Percentiles rank a stretch among this genome's conserved stretches.
phyloP scores from a whole-genome alignment of 1,140 invertebrate species.

The Anthonomus grandis region DNA sequence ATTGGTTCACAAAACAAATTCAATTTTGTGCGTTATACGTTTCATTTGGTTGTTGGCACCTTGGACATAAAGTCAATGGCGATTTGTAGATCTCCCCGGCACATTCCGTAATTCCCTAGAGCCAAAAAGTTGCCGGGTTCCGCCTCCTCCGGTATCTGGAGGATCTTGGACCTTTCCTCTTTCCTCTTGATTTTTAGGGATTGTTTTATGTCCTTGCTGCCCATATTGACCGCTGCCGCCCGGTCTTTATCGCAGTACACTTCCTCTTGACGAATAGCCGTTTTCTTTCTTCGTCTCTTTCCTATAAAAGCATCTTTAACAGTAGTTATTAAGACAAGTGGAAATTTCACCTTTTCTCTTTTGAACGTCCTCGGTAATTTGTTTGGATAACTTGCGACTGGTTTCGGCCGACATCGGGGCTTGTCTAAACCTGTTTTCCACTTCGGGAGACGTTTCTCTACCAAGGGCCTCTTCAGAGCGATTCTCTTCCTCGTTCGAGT shows the following conservation, averaged over 20 bases:
- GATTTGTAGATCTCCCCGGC: conserved; percentile 63
- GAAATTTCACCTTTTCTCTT: conserved; percentile 23
- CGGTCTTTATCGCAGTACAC: conserved; percentile 87
- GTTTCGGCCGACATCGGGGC: conserved; percentile 26
- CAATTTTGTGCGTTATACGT: no score
- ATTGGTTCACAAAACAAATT: no score
- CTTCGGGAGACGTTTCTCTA: conserved; percentile 4
- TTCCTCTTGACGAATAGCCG: conserved; percentile 59
- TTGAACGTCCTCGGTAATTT: conserved; percentile 28
- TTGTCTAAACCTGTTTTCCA: conserved; percentile 13
- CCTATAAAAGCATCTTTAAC: no score
- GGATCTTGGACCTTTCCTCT: conserved; percentile 67
- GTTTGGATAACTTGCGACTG: conserved; percentile 26
- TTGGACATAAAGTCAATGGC: conserved; percentile 76
- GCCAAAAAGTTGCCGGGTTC: conserved; percentile 72
- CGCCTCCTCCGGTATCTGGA: conserved; percentile 75
- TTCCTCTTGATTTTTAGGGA: conserved; percentile 75
- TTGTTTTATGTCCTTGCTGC: conserved; percentile 76
- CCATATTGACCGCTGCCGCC: conserved; percentile 83
- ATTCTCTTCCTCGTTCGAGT: conserved; percentile 10
- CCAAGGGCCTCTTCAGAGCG: conserved; percentile 4
- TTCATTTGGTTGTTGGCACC: no score
- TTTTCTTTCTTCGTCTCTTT: conserved; percentile 51
- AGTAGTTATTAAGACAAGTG: no score
- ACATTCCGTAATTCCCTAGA: conserved; percentile 70